Conservation (phyloP, 1,140 invertebrate species). For the Ruditapes philippinarum region DNA sequence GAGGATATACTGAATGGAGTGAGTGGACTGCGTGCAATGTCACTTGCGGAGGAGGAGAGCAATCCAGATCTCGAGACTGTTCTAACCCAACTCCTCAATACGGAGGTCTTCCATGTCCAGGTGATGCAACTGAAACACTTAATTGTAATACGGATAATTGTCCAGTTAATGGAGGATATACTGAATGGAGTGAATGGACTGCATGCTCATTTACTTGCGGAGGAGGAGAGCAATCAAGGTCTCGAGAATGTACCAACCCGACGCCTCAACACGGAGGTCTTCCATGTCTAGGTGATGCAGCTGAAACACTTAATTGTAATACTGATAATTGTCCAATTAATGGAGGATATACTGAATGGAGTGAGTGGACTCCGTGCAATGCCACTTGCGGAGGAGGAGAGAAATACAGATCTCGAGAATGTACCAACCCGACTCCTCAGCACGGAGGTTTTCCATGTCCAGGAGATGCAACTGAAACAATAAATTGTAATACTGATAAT, state of each 20-base stretch:
- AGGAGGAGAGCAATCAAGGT: background rate
- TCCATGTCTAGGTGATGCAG: constrained; percentile 62
- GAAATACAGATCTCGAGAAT: background rate
- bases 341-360: background rate
- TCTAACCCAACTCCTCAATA: constrained; percentile 62
- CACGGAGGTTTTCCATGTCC: background rate
- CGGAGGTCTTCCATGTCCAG: constrained; percentile 58
- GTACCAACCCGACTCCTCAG: constrained; percentile 3
- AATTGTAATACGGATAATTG: constrained; percentile 60
- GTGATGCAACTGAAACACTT: background rate
- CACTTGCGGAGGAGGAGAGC: constrained; percentile 67
- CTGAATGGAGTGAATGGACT: constrained; percentile 59
- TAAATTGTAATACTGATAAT: background rate
- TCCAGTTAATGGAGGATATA: constrained; percentile 9
- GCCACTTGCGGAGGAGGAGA: background rate
- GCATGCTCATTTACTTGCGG: constrained; percentile 68
- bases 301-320: background rate
- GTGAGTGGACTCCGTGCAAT: background rate
- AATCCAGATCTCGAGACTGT: constrained; percentile 49
- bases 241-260: background rate
- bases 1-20: constrained; percentile 64
- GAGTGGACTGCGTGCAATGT: constrained; percentile 34
- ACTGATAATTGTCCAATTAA: constrained; percentile 1
- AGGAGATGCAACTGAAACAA: constrained; percentile 5
- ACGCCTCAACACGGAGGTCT: constrained; percentile 68